Evolutionary conservation across 1,140 invertebrate genomes (phyloP), one percentile per base, ranked within the genome.

Genomic region (Lerema accius): DNA sequence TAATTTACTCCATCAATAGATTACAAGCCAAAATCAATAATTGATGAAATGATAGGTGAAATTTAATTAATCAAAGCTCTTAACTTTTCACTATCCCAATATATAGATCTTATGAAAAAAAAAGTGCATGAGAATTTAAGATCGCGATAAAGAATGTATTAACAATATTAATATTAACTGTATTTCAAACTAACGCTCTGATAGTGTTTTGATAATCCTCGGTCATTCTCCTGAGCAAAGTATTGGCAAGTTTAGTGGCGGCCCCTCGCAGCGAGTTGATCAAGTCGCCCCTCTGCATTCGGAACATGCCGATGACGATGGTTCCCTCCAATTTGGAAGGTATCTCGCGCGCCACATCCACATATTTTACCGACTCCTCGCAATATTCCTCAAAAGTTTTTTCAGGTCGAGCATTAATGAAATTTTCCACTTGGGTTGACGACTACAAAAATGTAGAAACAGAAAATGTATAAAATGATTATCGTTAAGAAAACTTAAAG

Each of bases 261-360:
- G 94, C 87, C 15, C 92, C 89, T 0, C 94, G 92, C 43, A 99
- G 89, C 3, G 94, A 92, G 9, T 92, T 91, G 16, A 98, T 96
- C n/a, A 98, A 90, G 58, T 96, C 94, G 39, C 93, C 93, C 60
- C 97, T 93, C 80, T 97, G 94, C 68, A 99, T 94, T 73, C 97
- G 95, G 84, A 97, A 99, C 82, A 98, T 94, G 15, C 96, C 96
- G 60, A 96, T 94, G 13, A 94, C 93, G 19, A 96, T 92, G 0
- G 94, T 94, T 35, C 94, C 93, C 76, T 94, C 93, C 13, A 95
- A 91, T 49, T 93, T 92, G 1, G 92, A 89, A 5, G 94, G 93
- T 59, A 96, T 94, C 59, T 93, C 92, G 59, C 92, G 90, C 6
- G 93, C 92, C 16, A 96, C 85, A 26, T 92, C 81, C 56, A 95